These are phyloP conservation scores for Galagoides demidoff DNA, from an alignment of 2,797 vertebrate species.

Conservation along the genomic window DNA sequence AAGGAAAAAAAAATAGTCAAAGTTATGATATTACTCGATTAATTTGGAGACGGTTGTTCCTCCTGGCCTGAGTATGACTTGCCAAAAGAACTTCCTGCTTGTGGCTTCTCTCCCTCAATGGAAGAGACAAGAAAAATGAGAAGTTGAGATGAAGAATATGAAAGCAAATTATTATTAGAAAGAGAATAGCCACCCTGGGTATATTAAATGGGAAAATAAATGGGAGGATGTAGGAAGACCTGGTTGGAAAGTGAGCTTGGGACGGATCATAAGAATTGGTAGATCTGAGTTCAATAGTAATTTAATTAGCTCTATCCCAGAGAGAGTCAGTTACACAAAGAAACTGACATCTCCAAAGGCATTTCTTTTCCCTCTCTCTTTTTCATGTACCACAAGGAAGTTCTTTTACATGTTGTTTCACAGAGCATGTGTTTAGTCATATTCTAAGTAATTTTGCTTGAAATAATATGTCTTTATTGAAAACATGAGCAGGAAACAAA, in stretches of 20 bases:
- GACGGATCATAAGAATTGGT: slow-evolving; percentile 10
- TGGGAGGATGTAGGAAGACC: background rate
- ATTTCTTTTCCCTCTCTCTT: background rate
- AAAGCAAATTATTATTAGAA: slow-evolving; percentile 46
- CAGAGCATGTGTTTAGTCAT: slow-evolving; percentile 44
- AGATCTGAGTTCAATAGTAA: slow-evolving; percentile 21
- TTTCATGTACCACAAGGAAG: slow-evolving; percentile 57
- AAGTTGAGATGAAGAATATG: background rate
- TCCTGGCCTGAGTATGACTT: background rate
- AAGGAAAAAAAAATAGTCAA: background rate
- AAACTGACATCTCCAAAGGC: background rate
- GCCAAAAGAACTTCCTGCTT: slow-evolving; percentile 52
- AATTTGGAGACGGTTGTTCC: slow-evolving; percentile 59
- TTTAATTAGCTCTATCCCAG: background rate
- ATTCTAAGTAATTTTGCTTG: slow-evolving; percentile 68
- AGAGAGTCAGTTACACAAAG: slow-evolving; percentile 39
- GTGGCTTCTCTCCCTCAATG: background rate
- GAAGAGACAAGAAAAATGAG: slow-evolving; percentile 46
- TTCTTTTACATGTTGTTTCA: slow-evolving; percentile 49
- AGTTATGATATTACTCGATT: slow-evolving; percentile 43
- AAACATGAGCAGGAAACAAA: slow-evolving; percentile 58
- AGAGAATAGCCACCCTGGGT: background rate
- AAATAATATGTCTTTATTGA: slow-evolving; percentile 55
- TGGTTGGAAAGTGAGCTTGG: background rate
- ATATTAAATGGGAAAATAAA: background rate